Base-by-base conservation (phyloP, 2,888 invertebrate genomes). In the Rhynchonema sp. region DNA sequence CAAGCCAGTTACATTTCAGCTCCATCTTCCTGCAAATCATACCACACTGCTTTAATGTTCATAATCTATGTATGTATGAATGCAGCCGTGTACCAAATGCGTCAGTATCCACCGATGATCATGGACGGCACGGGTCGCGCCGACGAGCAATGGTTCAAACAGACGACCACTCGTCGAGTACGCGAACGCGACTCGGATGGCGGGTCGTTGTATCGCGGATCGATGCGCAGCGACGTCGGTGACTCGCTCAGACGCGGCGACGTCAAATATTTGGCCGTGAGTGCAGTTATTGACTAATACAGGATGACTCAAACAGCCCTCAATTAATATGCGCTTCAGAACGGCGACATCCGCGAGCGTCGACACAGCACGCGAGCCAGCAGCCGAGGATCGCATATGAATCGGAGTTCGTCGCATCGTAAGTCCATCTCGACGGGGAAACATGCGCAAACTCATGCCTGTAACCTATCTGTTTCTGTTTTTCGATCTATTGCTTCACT, bases 331-430 rank as follows among this genome's bases (percentile, higher is more conserved):
- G 1, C 13, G 30, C 61, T 68, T n/a, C 70, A 70, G 52, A 70
- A 70, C 61, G 70, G 70, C 17, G 70, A 70, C 30, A 27, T 66
- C 53, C 61, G 63, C 23, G 60, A 54, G 53, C 58, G 49, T 46
- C 58, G 58, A 22, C 53, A 38, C 52, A 25, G 58, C 54, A 25
- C 25, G 20, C 29, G 30, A 13, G 28, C 55, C 29, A 9, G 29
- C 20, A 22, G 22, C 1, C 55, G 55, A 17, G 29, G 23, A 3
- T 49, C 49, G 49, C 6, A 38, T 25, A n/a, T 71, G 65, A 70
- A 71, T 65, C 70, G 70, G 64, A 69, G 69, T 63, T 66, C 68
- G 55, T 71, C 71, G 22, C 68, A 68, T 20, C 65, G 71, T 62
- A 56, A 62, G 65, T 62, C n/a, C n/a, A n/a, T n/a, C n/a, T n/a